Evolutionary conservation across 1,140 invertebrate species (phyloP).

Genomic region (Nephila pilipes): DNA sequence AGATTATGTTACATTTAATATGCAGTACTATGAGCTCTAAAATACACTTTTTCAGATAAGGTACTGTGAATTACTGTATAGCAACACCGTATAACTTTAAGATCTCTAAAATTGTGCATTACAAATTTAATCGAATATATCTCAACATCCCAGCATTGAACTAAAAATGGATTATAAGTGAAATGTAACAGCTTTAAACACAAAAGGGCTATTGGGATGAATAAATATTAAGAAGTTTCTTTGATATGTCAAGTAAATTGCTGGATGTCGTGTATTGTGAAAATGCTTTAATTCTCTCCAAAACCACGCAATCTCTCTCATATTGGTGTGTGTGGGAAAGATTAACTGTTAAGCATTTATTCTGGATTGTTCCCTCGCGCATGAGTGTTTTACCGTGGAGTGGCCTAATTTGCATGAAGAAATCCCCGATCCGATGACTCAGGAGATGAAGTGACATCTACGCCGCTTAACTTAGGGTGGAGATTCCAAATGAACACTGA

Average conservation of each 20-base stretch:
- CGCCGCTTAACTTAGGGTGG: conserved; percentile 58
- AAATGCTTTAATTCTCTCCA: background rate
- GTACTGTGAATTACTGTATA: too few relatives aligned
- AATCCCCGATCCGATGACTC: conserved; percentile 31
- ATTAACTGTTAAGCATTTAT: background rate
- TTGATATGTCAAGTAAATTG: background rate
- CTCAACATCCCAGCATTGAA: too few relatives aligned
- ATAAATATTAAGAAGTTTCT: too few relatives aligned
- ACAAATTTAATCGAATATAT: too few relatives aligned
- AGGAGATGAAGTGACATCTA: conserved; percentile 51
- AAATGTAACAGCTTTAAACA: too few relatives aligned
- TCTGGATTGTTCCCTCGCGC: background rate
- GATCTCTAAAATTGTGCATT: too few relatives aligned
- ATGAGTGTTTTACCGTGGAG: background rate
- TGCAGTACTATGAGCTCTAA: too few relatives aligned
- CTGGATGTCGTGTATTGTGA: background rate
- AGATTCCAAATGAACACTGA: conserved; percentile 58
- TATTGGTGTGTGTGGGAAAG: background rate
- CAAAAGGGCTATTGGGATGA: too few relatives aligned
- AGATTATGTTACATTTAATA: too few relatives aligned
- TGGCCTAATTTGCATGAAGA: conserved; percentile 30
- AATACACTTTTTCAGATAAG: too few relatives aligned
- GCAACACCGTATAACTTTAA: too few relatives aligned
- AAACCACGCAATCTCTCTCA: background rate
- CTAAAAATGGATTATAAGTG: too few relatives aligned